Evolutionary conservation across 2,113 vertebrate genomes (phyloP).

Genomic region (Tachuris rubrigastra): DNA sequence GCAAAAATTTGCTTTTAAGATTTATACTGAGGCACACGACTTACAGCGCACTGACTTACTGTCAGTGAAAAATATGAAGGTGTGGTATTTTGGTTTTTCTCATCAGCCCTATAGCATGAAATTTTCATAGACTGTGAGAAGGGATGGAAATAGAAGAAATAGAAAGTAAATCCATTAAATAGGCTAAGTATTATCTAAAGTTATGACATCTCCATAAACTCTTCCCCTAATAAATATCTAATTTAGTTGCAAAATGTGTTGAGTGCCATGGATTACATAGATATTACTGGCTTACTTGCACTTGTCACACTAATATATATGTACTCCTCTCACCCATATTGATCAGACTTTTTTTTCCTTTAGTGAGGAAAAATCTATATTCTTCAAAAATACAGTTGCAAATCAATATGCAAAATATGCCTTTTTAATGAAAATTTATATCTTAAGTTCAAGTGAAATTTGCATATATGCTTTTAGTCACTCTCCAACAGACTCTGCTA

Average conservation of each 20-base stretch:
- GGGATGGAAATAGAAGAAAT: not conserved
- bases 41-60: not conserved
- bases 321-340: not conserved
- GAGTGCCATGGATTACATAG: not conserved
- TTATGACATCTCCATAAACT: not conserved
- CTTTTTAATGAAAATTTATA: not conserved
- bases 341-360: not conserved
- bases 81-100: not conserved
- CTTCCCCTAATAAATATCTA: not conserved
- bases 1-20: not conserved
- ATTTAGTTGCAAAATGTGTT: not conserved
- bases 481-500: not conserved
- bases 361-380: not conserved
- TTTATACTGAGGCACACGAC: not conserved
- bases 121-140: not conserved
- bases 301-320: not conserved
- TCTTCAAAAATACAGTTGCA: not conserved
- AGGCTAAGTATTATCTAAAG: not conserved
- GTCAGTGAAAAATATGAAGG: not conserved
- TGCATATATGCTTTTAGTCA: not conserved
- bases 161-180: not conserved
- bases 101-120: not conserved
- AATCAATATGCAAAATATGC: not conserved
- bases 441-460: not conserved
- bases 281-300: not conserved